Evolutionary conservation across 2,113 vertebrate genomes (phyloP).

Genomic region (Holacanthus passer): DNA sequence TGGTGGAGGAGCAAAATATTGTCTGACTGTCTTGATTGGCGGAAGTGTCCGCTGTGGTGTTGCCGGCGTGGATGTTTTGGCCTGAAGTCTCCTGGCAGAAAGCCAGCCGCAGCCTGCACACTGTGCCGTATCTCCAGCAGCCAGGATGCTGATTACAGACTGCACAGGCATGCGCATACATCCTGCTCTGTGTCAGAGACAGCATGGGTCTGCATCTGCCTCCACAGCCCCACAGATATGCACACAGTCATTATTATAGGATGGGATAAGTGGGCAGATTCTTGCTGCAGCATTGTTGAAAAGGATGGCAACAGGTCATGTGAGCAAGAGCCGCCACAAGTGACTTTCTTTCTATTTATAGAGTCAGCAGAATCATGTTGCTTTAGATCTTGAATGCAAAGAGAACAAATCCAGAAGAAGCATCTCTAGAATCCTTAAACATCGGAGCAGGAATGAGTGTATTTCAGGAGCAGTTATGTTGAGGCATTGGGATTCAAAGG

Average conservation of each 20-base stretch:
- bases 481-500: neutral
- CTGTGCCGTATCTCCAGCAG: conserved; percentile 56
- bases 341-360: neutral
- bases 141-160: conserved; percentile 66
- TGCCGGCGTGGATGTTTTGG: neutral
- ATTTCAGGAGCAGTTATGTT: neutral
- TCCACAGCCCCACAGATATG: conserved; percentile 45
- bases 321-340: neutral
- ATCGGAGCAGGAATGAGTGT: neutral
- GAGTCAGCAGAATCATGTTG: conserved; percentile 4
- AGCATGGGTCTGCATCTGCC: conserved; percentile 41
- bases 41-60: conserved; percentile 10
- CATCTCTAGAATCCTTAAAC: neutral
- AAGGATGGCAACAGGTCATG: conserved; percentile 13
- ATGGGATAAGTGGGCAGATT: conserved; percentile 24
- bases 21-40: neutral
- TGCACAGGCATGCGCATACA: conserved; percentile 58
- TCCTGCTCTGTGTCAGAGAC: conserved; percentile 60
- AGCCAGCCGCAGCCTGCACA: conserved; percentile 31
- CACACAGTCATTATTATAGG: conserved; percentile 56
- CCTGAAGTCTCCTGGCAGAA: conserved; percentile 34
- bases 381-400: conserved; percentile 12
- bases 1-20: neutral
- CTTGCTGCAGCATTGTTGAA: conserved; percentile 31
- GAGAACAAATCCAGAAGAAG: neutral